Evolutionary conservation across 2,797 vertebrate genomes (phyloP), one percentile per base, ranked within the genome.

Genomic region (Allobates femoralis): DNA sequence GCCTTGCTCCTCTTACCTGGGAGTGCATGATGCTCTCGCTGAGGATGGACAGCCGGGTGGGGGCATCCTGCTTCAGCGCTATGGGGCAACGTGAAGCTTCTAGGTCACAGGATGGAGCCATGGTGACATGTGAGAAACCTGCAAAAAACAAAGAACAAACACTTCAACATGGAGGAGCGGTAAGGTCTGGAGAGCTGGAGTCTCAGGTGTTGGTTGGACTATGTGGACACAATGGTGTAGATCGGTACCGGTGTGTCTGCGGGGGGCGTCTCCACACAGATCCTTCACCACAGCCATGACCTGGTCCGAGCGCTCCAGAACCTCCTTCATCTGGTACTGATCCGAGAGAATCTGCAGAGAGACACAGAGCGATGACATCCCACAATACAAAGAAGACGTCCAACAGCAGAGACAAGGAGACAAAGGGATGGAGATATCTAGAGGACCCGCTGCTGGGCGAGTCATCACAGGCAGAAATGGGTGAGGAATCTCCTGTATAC

Each of bases 121-220:
- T 87, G 3, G 98, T 99, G 86, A 99, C 93, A 90, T 94, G 97
- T 5, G 96, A 97, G 89, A 97, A 96, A n/a, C 96, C 97, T 99
- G 88, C 0, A 86, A 37, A 87, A n/a, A 2, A 51, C 6, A 51
- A 28, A 28, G 6, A 5, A 78, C 11, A 74, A 55, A 60, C 12
- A 30, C 26, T 15, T 15, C 41, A 11, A 74, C 5, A 74, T 50
- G 53, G 7, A n/a, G 34, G 41, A 46, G 21, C 5, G 1, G 1
- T 15, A 30, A 0, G 5, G 15, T 5, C 62, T 30, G 28, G 62
- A 8, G 58, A 60, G 58, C 58, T 60, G n/a, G 28, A 66, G 28
- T 30, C 60, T 30, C 28, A 60, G 1, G 58, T 60, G n/a, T 3
- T 21, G 55, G 3, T 19, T 3, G 21, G 56, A 10, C 7, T 7